A percentile compares a stretch with the other conserved stretches of the same genome.
phyloP scores from a whole-genome alignment of 92 coral and sea anemone species.

The Scolanthus callimorphus region DNA sequence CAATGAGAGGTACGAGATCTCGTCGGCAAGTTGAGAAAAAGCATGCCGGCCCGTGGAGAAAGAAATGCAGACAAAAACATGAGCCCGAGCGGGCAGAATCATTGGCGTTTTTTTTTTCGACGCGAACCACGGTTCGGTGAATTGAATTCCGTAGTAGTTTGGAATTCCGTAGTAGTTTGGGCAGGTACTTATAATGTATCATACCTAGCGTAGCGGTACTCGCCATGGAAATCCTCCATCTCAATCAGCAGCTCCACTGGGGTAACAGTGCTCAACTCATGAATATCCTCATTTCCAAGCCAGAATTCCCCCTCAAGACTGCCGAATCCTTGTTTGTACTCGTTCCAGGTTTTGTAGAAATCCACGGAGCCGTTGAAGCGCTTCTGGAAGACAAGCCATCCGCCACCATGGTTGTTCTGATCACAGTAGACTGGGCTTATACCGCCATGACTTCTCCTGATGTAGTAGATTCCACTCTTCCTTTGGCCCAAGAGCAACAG shows the following conservation, averaged over 20 bases:
- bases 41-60: no score
- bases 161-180: not conserved
- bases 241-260: slow-evolving; percentile 27
- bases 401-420: slow-evolving; percentile 19
- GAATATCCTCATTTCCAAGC: slow-evolving; percentile 35
- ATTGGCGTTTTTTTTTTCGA: no score
- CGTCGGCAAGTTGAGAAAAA: no score
- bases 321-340: slow-evolving; percentile 41
- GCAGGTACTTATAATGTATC: not conserved
- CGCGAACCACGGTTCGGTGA: no score
- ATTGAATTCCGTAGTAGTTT: no score
- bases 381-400: slow-evolving; percentile 15
- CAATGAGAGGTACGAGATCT: no score
- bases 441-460: slow-evolving; percentile 4
- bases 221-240: slow-evolving; percentile 7
- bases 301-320: slow-evolving; percentile 33
- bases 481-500: slow-evolving; percentile 20
- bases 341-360: slow-evolving; percentile 29
- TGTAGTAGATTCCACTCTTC: slow-evolving; percentile 17
- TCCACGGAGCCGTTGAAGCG: slow-evolving; percentile 28
- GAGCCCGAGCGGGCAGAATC: no score
- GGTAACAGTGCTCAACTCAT: slow-evolving; percentile 10
- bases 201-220: slow-evolving; percentile 23
- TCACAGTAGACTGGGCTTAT: slow-evolving; percentile 20
- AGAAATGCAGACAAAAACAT: no score